A percentile compares a stretch with the other conserved stretches of the same genome.
Conservation (phyloP, 2,113 vertebrate species). For the Zosterops borbonicus region DNA sequence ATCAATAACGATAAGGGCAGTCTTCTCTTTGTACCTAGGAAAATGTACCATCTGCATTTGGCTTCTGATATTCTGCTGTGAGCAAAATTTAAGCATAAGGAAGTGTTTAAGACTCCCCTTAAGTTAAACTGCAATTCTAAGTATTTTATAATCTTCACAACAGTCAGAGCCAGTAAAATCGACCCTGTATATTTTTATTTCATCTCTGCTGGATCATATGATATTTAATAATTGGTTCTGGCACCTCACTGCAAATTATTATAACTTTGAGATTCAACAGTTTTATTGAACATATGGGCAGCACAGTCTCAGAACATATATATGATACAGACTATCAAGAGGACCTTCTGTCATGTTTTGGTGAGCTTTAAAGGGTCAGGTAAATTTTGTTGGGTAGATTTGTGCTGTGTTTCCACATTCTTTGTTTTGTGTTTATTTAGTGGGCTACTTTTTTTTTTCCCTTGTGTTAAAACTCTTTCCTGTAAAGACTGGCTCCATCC, state of each 20-base stretch:
- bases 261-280: conserved; percentile 84
- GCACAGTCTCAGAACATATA: conserved; percentile 79
- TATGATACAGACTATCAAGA: conserved; percentile 76
- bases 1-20: conserved; percentile 70
- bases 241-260: conserved; percentile 84
- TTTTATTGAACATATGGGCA: conserved; percentile 84
- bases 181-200: conserved; percentile 85
- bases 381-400: conserved; percentile 80
- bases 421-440: conserved; percentile 72
- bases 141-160: conserved; percentile 75
- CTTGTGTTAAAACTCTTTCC: conserved; percentile 43
- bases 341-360: conserved; percentile 85
- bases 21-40: conserved; percentile 71
- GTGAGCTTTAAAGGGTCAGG: conserved; percentile 82
- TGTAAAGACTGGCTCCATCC: not conserved
- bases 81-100: conserved; percentile 79
- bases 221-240: conserved; percentile 87
- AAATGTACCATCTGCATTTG: conserved; percentile 77
- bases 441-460: conserved; percentile 10
- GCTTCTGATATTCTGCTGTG: conserved; percentile 70
- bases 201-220: conserved; percentile 84
- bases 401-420: conserved; percentile 75
- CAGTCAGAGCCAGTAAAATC: conserved; percentile 79
- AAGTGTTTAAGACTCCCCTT: conserved; percentile 74
- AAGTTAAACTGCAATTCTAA: conserved; percentile 74